Conservation (phyloP, 2,888 invertebrate genomes). For the Ectemnius cavifrons region DNA sequence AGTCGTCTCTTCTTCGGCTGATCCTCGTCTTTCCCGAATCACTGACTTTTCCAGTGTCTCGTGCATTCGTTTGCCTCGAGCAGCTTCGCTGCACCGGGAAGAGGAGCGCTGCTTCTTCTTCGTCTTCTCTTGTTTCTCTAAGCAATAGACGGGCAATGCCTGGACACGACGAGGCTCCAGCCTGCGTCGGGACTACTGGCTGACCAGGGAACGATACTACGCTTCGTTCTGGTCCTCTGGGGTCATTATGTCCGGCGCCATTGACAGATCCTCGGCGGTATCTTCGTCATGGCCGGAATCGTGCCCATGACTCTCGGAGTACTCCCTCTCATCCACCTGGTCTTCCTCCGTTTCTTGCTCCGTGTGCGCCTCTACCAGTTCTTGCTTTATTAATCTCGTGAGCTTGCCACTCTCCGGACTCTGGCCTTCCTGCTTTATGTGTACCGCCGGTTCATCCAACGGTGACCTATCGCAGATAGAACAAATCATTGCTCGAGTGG, state of each 20-base stretch:
- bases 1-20: conserved; percentile 45
- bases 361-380: conserved; percentile 71
- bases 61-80: neutral
- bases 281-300: conserved; percentile 75
- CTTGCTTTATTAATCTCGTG: conserved; percentile 77
- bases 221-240: conserved; percentile 76
- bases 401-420: conserved; percentile 75
- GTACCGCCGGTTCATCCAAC: conserved; percentile 76
- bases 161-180: conserved; percentile 27
- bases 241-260: conserved; percentile 76
- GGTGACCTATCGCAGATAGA: conserved; percentile 67
- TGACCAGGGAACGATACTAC: conserved; percentile 68
- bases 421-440: conserved; percentile 74
- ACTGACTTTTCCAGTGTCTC: neutral
- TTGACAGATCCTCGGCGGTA: conserved; percentile 75
- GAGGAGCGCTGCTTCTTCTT: neutral
- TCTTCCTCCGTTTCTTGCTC: conserved; percentile 71
- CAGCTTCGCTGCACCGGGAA: neutral
- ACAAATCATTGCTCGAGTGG: conserved; percentile 3
- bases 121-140: neutral
- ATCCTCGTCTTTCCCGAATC: conserved; percentile 21
- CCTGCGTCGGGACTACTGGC: conserved; percentile 46
- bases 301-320: conserved; percentile 72
- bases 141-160: conserved; percentile 5
- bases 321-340: conserved; percentile 71